Conservation (phyloP, 2,888 invertebrate genomes). For the Tillus elongatus region DNA sequence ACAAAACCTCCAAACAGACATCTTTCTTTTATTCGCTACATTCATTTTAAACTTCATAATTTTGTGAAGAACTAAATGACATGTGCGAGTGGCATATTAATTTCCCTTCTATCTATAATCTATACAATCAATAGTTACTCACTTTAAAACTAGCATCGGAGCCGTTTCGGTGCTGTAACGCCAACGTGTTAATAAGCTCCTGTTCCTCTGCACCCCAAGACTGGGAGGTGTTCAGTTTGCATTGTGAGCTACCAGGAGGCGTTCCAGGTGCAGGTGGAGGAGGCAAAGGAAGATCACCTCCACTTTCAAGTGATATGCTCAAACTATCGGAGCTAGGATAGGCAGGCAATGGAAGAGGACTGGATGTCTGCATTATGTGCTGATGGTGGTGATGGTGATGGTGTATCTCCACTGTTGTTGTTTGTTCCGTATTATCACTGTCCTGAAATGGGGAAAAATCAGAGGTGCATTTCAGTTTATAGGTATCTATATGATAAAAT, state of each 20-base stretch:
- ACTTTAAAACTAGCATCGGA: slow-evolving; percentile 81
- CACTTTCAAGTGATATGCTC: slow-evolving; percentile 48
- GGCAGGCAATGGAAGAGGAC: slow-evolving; percentile 53
- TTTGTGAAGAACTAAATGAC: too few relatives aligned
- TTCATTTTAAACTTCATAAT: too few relatives aligned
- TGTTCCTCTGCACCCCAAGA: slow-evolving; percentile 48
- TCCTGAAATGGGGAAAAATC: too few relatives aligned
- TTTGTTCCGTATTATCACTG: slow-evolving; percentile 33
- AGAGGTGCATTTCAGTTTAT: too few relatives aligned
- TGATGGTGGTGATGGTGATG: too few relatives aligned
- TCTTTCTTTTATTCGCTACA: too few relatives aligned
- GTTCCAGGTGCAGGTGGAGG: slow-evolving; percentile 59
- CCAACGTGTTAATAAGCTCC: slow-evolving; percentile 41
- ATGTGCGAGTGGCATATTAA: too few relatives aligned
- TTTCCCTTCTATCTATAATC: too few relatives aligned
- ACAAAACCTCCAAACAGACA: too few relatives aligned
- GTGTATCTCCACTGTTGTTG: slow-evolving; percentile 42
- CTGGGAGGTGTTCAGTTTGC: slow-evolving; percentile 45
- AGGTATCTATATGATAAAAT: too few relatives aligned
- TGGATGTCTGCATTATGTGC: slow-evolving; percentile 44
- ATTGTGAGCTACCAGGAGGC: slow-evolving; percentile 47
- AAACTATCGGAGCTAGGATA: slow-evolving; percentile 58
- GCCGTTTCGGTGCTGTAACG: slow-evolving; percentile 58
- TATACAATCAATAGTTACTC: too few relatives aligned
- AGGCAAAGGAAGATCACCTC: slow-evolving; percentile 53